These are phyloP conservation scores for Drosophila pandora DNA, from an alignment of 1,140 invertebrate genomes.

Conservation along the genomic window DNA sequence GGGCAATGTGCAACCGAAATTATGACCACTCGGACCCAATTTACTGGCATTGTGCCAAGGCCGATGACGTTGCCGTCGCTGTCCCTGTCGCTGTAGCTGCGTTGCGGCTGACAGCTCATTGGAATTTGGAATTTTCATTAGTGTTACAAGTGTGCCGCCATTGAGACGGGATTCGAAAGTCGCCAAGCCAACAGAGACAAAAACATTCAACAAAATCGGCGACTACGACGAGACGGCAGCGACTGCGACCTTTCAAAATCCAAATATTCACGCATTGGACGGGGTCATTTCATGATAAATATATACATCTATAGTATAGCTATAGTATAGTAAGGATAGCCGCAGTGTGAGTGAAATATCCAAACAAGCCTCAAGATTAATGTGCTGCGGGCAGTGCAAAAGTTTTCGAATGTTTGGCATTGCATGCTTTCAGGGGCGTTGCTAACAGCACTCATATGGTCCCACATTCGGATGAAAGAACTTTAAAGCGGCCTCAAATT, in stretches of 20 bases:
- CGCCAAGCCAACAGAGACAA: conserved; percentile 23
- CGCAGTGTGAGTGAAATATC: conserved; percentile 7
- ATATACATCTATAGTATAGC: neutral
- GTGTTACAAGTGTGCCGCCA: conserved; percentile 76
- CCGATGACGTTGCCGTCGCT: conserved; percentile 31
- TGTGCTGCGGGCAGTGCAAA: conserved; percentile 56
- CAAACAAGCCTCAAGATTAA: conserved; percentile 50
- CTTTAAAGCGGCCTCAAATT: conserved; percentile 14
- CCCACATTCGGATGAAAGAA: neutral
- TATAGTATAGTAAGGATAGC: neutral
- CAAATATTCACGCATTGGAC: conserved; percentile 34
- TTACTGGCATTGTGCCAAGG: conserved; percentile 73
- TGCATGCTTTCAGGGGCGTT: conserved; percentile 46
- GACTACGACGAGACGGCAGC: neutral
- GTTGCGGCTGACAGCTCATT: conserved; percentile 65
- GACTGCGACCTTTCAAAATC: conserved; percentile 56
- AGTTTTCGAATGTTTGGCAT: conserved; percentile 42
- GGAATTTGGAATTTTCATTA: conserved; percentile 80
- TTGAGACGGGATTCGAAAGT: conserved; percentile 59
- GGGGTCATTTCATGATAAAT: neutral
- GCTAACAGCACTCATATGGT: conserved; percentile 23
- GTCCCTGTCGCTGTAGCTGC: conserved; percentile 10
- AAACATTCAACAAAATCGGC: neutral
- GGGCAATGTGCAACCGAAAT: conserved; percentile 52
- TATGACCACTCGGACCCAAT: conserved; percentile 75